Conservation (phyloP, 2,113 vertebrate species). For the Dolichallabes microphthalmus region DNA sequence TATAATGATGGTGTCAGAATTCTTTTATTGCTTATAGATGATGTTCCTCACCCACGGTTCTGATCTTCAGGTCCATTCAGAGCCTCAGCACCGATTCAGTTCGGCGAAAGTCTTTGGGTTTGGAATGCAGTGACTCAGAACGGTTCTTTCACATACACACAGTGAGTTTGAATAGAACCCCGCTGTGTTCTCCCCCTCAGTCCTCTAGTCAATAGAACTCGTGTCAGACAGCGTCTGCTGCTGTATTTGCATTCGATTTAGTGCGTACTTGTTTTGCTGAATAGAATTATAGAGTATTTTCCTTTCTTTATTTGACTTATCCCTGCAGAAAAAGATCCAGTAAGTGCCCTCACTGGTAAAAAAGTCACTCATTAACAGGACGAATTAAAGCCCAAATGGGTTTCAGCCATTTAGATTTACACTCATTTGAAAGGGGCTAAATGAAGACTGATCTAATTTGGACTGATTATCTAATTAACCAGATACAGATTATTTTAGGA, state of each 20-base stretch:
- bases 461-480: constrained; percentile 11
- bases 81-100: background rate
- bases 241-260: background rate
- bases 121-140: constrained; percentile 16
- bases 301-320: background rate
- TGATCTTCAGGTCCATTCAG: background rate
- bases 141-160: background rate
- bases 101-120: background rate
- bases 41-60: background rate
- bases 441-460: background rate
- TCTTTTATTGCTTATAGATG: background rate
- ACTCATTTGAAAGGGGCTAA: background rate
- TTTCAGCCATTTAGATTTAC: background rate
- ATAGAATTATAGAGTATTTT: background rate
- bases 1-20: background rate
- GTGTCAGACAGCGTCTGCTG: background rate
- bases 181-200: background rate
- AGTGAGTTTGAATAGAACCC: background rate
- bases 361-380: background rate
- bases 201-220: background rate
- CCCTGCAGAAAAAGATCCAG: background rate
- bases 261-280: background rate
- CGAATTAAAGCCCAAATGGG: background rate
- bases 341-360: background rate
- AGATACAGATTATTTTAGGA: background rate